These are phyloP conservation scores for Ctena decussata DNA, from an alignment of 2,888 invertebrate species.

Conservation along the genomic window DNA sequence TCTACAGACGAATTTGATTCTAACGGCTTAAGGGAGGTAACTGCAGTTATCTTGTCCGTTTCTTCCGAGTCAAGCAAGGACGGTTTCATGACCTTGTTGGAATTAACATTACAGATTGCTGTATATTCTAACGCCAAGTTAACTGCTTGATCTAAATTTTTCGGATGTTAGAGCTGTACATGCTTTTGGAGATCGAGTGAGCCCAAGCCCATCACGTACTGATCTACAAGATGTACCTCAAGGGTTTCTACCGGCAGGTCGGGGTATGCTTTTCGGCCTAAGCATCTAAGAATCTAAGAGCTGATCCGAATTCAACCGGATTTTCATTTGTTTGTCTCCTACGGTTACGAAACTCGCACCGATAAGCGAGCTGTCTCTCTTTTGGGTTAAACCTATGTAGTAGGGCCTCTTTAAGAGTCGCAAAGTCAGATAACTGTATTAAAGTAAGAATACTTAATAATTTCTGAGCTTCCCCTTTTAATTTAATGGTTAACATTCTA, in stretches of 20 bases:
- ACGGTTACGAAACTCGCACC: not conserved
- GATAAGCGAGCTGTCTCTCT: not conserved
- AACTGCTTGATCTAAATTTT: no score
- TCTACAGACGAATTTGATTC: not conserved
- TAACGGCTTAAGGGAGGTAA: not conserved
- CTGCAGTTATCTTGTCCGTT: not conserved
- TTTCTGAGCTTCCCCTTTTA: slow-evolving; percentile 7
- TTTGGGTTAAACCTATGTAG: not conserved
- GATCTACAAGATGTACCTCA: no score
- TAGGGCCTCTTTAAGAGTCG: not conserved
- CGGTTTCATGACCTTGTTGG: not conserved
- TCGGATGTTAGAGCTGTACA: not conserved
- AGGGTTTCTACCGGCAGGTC: no score
- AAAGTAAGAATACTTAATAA: not conserved
- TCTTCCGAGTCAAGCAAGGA: slow-evolving; percentile 1
- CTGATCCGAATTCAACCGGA: no score
- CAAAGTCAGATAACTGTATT: not conserved
- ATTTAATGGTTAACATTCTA: not conserved
- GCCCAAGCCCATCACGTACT: no score
- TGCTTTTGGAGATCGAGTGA: no score
- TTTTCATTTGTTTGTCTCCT: no score
- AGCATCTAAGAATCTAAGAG: no score
- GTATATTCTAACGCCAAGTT: no score
- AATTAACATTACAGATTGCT: not conserved
- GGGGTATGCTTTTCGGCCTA: no score